Conservation (phyloP, 2,797 vertebrate genomes). For the Pseudopleuronectes americanus region DNA sequence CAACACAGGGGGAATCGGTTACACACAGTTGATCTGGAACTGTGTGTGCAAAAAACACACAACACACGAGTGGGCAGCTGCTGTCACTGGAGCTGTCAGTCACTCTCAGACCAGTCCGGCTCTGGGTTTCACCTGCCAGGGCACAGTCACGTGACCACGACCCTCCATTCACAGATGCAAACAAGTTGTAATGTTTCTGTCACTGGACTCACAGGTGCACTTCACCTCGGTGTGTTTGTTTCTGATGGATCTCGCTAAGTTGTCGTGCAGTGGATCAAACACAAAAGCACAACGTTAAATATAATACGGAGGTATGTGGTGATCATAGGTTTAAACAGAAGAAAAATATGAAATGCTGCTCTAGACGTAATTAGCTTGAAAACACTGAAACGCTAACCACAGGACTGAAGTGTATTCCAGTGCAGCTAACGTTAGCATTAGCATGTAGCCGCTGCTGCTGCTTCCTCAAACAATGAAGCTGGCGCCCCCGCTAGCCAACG, state of each 20-base stretch:
- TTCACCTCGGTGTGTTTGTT: conserved; percentile 19
- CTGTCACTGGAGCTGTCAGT: conserved; percentile 8
- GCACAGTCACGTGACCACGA: conserved; percentile 56
- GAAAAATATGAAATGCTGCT: not conserved
- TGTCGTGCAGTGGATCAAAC: not conserved
- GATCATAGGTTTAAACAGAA: not conserved
- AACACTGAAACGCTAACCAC: not conserved
- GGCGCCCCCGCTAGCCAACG: conserved; percentile 57
- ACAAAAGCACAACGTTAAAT: not conserved
- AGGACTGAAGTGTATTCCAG: not conserved
- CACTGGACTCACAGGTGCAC: conserved; percentile 53
- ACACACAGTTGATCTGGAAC: not conserved
- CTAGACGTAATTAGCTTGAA: not conserved
- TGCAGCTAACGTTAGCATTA: conserved; percentile 52
- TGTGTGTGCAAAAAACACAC: not conserved
- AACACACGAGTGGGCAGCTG: not conserved
- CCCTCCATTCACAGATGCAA: conserved; percentile 28
- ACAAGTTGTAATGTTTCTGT: conserved; percentile 24
- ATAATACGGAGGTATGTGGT: too few species aligned
- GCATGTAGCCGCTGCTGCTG: conserved; percentile 24
- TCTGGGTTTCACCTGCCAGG: conserved; percentile 51
- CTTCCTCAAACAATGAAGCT: conserved; percentile 63
- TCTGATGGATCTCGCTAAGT: not conserved
- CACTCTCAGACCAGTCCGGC: conserved; percentile 13
- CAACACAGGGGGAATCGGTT: conserved; percentile 23